Evolutionary conservation across 92 coral and sea anemone genomes (phyloP).

Genomic region (Porites divaricata): DNA sequence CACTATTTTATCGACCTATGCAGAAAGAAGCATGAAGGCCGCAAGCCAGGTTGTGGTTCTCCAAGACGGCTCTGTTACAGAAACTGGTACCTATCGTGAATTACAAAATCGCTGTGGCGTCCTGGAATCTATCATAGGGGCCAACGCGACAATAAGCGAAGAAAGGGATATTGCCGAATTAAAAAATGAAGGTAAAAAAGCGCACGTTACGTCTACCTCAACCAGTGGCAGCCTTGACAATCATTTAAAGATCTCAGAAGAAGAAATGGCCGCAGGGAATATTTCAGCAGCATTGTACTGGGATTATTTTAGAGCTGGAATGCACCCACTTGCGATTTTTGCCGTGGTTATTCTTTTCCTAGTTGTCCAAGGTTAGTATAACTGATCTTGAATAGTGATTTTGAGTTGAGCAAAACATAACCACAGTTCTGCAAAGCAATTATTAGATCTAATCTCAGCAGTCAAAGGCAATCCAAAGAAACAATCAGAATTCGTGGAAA

Average conservation of each 20-base stretch:
- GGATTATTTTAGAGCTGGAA: conserved; percentile 50
- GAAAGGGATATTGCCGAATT: not conserved
- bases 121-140: not conserved
- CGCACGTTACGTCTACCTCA: not conserved
- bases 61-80: not conserved
- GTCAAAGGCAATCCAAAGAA: too few relatives aligned
- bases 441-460: too few relatives aligned
- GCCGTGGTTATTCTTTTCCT: conserved; percentile 14
- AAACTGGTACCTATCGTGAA: conserved; percentile 2
- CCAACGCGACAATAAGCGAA: not conserved
- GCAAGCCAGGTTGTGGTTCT: conserved; percentile 30
- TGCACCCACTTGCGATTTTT: conserved; percentile 10
- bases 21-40: not conserved
- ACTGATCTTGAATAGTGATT: not conserved
- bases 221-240: not conserved
- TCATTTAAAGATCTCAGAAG: conserved; percentile 24
- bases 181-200: not conserved
- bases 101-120: not conserved
- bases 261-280: conserved; percentile 41
- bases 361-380: conserved; percentile 40
- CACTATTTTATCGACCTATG: conserved; percentile 1
- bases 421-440: not conserved
- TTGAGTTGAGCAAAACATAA: not conserved
- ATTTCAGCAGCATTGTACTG: conserved; percentile 41
- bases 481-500: too few relatives aligned